These are phyloP conservation scores for Gymnogyps californianus DNA, from an alignment of 2,113 vertebrate genomes.

Conservation along the genomic window DNA sequence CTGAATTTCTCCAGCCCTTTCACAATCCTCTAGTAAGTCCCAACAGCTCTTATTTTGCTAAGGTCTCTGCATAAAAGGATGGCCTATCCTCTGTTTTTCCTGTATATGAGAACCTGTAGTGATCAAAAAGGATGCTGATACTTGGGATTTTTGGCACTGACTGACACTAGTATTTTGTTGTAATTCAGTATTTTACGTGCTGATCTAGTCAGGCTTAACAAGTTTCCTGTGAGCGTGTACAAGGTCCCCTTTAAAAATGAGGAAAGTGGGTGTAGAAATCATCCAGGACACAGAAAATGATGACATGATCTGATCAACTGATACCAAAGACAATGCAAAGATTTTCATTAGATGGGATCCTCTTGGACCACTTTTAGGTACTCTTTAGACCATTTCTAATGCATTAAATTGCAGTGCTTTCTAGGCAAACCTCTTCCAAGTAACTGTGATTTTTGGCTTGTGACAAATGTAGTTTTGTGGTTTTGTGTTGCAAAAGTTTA, in stretches of 20 bases:
- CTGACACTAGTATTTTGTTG: neutral
- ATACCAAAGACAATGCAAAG: neutral
- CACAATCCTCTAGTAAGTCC: neutral
- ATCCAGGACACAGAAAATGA: neutral
- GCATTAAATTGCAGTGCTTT: neutral
- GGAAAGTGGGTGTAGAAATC: neutral
- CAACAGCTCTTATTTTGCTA: neutral
- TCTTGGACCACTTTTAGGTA: neutral
- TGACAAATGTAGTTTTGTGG: neutral
- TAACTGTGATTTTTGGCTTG: neutral
- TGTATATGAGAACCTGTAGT: neutral
- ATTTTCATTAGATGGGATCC: neutral
- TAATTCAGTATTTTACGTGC: neutral
- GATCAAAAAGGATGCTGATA: neutral
- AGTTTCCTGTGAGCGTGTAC: neutral
- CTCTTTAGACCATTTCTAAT: neutral
- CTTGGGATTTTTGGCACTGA: neutral
- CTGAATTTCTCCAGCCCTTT: neutral
- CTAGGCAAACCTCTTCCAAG: neutral
- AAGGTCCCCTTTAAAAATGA: neutral
- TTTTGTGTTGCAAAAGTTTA: neutral
- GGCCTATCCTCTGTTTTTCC: neutral
- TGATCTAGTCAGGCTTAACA: neutral
- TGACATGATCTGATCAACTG: neutral
- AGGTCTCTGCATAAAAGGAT: neutral